phyloP scores from a whole-genome alignment of 2,113 vertebrate species.

The Elgaria multicarinata region DNA sequence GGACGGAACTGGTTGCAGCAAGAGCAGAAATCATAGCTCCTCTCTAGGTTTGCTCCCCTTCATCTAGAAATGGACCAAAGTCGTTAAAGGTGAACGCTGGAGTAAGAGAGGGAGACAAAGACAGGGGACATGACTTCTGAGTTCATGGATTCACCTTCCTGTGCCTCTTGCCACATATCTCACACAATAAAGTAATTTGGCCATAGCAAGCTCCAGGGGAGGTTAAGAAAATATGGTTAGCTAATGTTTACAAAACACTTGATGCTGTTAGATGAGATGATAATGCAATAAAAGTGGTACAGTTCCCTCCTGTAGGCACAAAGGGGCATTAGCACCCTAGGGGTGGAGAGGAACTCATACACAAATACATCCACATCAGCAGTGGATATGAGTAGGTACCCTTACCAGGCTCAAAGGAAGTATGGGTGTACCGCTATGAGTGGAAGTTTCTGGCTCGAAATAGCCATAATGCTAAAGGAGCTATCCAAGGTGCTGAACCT shows the following conservation, averaged over 20 bases:
- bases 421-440: neutral
- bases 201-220: neutral
- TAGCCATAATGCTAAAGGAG: too few species aligned
- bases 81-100: neutral
- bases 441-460: too few species aligned
- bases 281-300: neutral
- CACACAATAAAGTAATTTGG: neutral
- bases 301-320: neutral
- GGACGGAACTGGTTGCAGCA: neutral
- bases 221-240: conserved; percentile 10
- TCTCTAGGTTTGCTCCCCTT: neutral
- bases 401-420: neutral
- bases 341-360: neutral
- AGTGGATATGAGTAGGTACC: neutral
- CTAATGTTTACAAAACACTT: conserved; percentile 20
- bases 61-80: neutral
- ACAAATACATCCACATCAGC: too few species aligned
- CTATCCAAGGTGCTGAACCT: too few species aligned
- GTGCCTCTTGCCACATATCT: neutral
- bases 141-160: neutral
- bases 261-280: neutral
- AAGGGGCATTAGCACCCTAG: neutral
- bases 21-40: neutral
- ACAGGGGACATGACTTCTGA: neutral
- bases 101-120: too few species aligned